Base-by-base conservation (phyloP, 2,888 invertebrate genomes). In the Sarcophaga variegata region DNA sequence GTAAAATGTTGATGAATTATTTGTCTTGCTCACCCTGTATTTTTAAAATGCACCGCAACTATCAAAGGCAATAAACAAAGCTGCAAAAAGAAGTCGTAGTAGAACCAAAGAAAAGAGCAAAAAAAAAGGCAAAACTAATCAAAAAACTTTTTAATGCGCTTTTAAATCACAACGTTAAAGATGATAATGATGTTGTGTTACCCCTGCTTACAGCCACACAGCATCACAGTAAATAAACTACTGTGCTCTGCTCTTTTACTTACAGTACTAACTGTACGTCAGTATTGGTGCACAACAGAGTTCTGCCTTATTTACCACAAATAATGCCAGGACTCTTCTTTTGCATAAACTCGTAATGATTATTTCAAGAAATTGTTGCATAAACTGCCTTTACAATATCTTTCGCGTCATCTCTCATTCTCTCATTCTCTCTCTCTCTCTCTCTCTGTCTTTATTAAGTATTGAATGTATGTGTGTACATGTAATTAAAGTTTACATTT, bases 111-210 rank as follows among this genome's bases (percentile, higher is more conserved):
- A 60, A 77, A 67, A 22, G 69, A 63, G 78, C 45, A 49, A 78
- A 27, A 37, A 37, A 75, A 62, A 27, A 72, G 69, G 81, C 25
- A 86, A 91, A 92, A 92, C 92, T 92, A 92, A 92, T 92, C 92
- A 92, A 92, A 92, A 92, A 92, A 92, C 90, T 92, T 92, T 92
- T 92, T 92, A 92, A 92, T 92, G 91, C 91, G 92, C 90, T 92
- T 92, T 92, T 92, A 92, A 92, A 92, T 92, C 91, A 91, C 85
- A 83, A 84, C 82, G 86, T 54, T 14, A 54, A 85, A 81, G 71
- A 75, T 78, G 80, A 79, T 70, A 66, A 47, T 80, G 66, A 47
- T 74, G 45, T 6, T 64, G 63, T 60, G 22, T 70, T 54, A 14
- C 17, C 4, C 69, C 45, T 67, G 8, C 27, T 67, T 37, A 17